Percentiles rank a stretch among this genome's conserved stretches.
Conservation (phyloP, 2,888 invertebrate genomes). For the Volucella zonaria region DNA sequence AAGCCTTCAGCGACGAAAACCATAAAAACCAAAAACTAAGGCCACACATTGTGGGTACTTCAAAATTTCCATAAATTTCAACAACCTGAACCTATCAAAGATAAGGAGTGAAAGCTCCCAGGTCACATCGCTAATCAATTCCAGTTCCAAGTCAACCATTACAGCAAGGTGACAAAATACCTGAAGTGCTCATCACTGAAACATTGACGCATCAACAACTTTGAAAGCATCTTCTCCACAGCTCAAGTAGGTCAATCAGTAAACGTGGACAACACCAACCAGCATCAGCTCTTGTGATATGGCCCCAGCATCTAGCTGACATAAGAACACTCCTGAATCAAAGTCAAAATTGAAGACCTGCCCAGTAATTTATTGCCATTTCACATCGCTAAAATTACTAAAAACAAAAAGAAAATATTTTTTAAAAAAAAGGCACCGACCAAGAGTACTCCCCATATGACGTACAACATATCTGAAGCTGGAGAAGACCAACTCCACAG, state of each 20-base stretch:
- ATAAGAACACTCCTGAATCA: conserved; percentile 46
- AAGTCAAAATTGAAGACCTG: conserved; percentile 58
- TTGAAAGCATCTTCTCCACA: conserved; percentile 35
- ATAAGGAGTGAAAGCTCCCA: conserved; percentile 42
- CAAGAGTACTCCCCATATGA: conserved; percentile 39
- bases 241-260: conserved; percentile 65
- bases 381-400: conserved; percentile 38
- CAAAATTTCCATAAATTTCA: conserved; percentile 46
- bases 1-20: conserved; percentile 38
- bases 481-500: conserved; percentile 28
- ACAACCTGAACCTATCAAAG: conserved; percentile 2
- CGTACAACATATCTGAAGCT: conserved; percentile 38
- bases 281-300: neutral
- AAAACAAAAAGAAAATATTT: too few species aligned
- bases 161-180: conserved; percentile 54
- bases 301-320: conserved; percentile 14
- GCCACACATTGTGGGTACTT: conserved; percentile 21
- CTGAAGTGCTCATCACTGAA: conserved; percentile 29
- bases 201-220: conserved; percentile 8
- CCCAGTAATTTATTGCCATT: conserved; percentile 52
- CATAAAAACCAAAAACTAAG: conserved; percentile 2
- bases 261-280: conserved; percentile 27
- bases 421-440: neutral
- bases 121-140: conserved; percentile 28
- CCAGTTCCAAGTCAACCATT: conserved; percentile 11